Conservation (phyloP, 2,113 vertebrate species). For the Semicossyphus pulcher region DNA sequence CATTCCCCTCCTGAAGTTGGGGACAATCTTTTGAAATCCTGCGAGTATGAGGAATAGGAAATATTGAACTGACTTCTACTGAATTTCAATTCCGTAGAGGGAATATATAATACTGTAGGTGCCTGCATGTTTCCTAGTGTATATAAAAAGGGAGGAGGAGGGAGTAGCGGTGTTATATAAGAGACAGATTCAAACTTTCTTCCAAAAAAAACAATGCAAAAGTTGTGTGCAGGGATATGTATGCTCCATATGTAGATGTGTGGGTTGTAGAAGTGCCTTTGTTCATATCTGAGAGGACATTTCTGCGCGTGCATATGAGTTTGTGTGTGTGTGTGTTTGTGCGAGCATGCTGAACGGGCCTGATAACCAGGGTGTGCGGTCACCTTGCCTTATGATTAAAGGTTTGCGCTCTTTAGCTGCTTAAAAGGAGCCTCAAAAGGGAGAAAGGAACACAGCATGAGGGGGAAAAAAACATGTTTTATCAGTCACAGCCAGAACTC, state of each 20-base stretch:
- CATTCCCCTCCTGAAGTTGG: slow-evolving; percentile 44
- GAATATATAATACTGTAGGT: slow-evolving; percentile 49
- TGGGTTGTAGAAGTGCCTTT: slow-evolving; percentile 4
- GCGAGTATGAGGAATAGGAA: slow-evolving; percentile 46
- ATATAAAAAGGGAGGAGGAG: slow-evolving; percentile 6
- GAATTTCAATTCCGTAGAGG: slow-evolving; percentile 56
- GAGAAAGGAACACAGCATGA: slow-evolving; percentile 49
- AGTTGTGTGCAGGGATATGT: slow-evolving; percentile 7
- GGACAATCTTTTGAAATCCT: slow-evolving; percentile 62
- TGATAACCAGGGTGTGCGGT: slow-evolving; percentile 75
- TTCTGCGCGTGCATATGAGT: slow-evolving; percentile 13
- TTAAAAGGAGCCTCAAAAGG: slow-evolving; percentile 55
- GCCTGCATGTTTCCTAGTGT: slow-evolving; percentile 4
- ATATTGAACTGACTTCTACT: slow-evolving; percentile 46
- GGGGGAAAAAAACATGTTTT: slow-evolving; percentile 47
- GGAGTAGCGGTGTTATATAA: slow-evolving; percentile 27
- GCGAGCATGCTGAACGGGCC: slow-evolving; percentile 52
- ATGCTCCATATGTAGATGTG: slow-evolving; percentile 11
- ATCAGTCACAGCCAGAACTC: slow-evolving; percentile 77
- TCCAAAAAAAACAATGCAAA: slow-evolving; percentile 27
- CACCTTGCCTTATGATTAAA: slow-evolving; percentile 81
- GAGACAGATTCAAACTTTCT: slow-evolving; percentile 29
- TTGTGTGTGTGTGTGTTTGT: slow-evolving; percentile 24
- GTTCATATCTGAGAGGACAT: neutral
- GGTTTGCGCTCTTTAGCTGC: slow-evolving; percentile 67